These are phyloP conservation scores for Ciconia maguari DNA, from an alignment of 2,113 vertebrate genomes.

Conservation along the genomic window DNA sequence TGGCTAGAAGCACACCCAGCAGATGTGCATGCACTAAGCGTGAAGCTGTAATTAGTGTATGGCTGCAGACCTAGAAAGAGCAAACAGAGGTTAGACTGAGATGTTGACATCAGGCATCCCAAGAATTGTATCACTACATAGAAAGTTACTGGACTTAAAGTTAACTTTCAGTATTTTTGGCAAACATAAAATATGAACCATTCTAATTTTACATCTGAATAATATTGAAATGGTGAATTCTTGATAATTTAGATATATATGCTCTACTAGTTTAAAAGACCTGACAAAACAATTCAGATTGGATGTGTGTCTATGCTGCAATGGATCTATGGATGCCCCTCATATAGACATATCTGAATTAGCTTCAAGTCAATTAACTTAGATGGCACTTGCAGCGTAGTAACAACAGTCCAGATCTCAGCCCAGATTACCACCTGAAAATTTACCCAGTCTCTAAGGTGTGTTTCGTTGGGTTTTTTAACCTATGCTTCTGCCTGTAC, in stretches of 20 bases:
- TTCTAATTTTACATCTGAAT: neutral
- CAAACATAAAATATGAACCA: neutral
- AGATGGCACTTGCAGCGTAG: neutral
- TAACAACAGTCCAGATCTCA: neutral
- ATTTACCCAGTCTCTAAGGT: neutral
- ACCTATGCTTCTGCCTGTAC: neutral
- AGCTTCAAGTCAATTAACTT: neutral
- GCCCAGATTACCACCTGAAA: neutral
- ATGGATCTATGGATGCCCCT: neutral
- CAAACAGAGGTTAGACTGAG: conserved; percentile 24
- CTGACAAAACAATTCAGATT: neutral
- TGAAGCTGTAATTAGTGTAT: conserved; percentile 84
- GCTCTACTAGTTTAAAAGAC: neutral
- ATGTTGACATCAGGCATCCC: neutral
- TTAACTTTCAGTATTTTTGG: neutral
- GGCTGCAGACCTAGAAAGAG: conserved; percentile 83
- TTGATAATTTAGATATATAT: neutral
- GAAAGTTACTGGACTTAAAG: neutral
- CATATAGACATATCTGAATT: neutral
- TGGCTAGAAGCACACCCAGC: conserved; percentile 83
- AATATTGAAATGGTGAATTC: neutral
- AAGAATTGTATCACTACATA: neutral
- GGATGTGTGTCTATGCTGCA: neutral
- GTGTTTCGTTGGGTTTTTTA: neutral
- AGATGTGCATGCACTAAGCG: conserved; percentile 84